Evolutionary conservation across 2,888 invertebrate species (phyloP), one percentile per base, ranked within the genome.

Genomic region (Tetragonisca angustula): DNA sequence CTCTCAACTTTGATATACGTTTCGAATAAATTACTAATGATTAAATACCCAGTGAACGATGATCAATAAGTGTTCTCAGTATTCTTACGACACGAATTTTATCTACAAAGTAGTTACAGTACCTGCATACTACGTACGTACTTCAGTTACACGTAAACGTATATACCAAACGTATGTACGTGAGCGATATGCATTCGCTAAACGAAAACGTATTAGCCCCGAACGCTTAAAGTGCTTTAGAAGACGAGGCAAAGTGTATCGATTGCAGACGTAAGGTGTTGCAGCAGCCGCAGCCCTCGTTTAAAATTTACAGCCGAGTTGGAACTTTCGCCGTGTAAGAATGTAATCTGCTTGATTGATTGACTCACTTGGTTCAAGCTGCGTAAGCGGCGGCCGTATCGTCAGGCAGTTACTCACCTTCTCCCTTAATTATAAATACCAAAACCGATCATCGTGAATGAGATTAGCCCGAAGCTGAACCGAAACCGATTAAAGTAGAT

Each of bases 341-440:
- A 88, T 83, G 79, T 88, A 88, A 86, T 88, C 88, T 83, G 64
- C 83, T 84, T 88, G 88, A 88, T 88, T 88, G 88, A 88, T 88
- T 71, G 87, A 83, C 82, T 88, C 79, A 69, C 81, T 88, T 83
- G 61, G 75, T 56, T 70, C 69, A 67, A 74, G 78, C 82, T 80
- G 78, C 86, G 86, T 88, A 88, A 84, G 80, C 84, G 72, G 50
- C 65, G 2, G 59, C 24, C 52, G 54, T 72, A 74, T 68, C 65
- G 52, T 67, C 64, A 64, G 76, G 67, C 64, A 75, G 73, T 81
- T 79, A 67, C 67, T 74, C 70, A 76, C 77, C 43, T 88, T 79
- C 62, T 75, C 80, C 82, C 50, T 76, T 71, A 87, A 88, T 88
- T 88, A 88, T 88, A 79, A 88, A 88, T 79, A 75, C 73, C 68